Base-by-base conservation (phyloP, 2,797 vertebrate species). In the Crenichthys baileyi region DNA sequence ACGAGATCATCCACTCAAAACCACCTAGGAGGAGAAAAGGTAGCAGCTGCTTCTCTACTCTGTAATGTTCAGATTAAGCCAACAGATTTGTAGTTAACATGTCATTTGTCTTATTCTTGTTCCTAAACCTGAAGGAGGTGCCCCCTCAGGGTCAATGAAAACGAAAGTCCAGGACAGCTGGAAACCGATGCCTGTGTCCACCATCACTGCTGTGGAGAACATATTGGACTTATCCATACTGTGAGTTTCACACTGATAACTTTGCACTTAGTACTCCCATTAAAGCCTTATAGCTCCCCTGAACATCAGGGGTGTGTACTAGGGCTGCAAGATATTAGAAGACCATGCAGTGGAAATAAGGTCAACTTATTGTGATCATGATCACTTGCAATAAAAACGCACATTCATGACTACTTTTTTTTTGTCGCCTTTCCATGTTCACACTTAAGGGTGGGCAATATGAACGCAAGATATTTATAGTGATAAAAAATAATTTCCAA, bases 191-290 rank as follows among this genome's bases (percentile, higher is more conserved):
- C 55, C 81, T 0, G 76, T 65, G 4, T 89, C 92, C 29, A 90
- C 92, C 39, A 78, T 95, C n/a, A 50, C 4, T 70, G 79, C 88
- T 56, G 55, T 96, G 81, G 94, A 94, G 79, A 93, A 90, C 80
- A 87, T 95, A 5, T 74, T 96, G 70, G 88, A 92, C 70, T 36
- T 95, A 60, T 92, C 95, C 50, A 72, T 95, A 83, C 82, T 96
- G 96, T 96, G 83, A 95, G 96, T 92, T 46, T 81, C 20, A 44
- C 63, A 67, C 36, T 11, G 7, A 12, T 39, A 1, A 41, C 41
- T 41, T 67, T 39, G 20, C 7, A 39, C 4, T 24, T 24, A 41
- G 36, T 3, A 22, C 39, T 18, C 36, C 39, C 22, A 24, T 67
- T 24, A 41, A 1, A 3, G 0, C 6, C 9, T 65, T 65, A 39